Evolutionary conservation across 2,797 vertebrate species (phyloP).

Genomic region (Acomys russatus): DNA sequence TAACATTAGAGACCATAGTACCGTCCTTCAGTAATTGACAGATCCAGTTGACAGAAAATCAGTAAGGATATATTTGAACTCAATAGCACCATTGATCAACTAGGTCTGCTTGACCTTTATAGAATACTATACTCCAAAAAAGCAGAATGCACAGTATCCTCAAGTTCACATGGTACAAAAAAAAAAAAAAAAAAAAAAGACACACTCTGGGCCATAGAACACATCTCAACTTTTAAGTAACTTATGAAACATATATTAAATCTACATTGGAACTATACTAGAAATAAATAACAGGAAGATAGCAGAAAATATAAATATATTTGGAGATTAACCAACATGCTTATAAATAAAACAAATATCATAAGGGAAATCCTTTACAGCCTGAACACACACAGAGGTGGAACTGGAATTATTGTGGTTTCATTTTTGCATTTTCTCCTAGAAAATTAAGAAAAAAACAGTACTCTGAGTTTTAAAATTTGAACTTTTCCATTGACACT

Average conservation of each 20-base stretch:
- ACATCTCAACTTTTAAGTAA: constrained; percentile 34
- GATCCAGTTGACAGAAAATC: constrained; percentile 35
- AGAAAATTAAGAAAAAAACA: not conserved
- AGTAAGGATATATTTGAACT: constrained; percentile 38
- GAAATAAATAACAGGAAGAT: not conserved
- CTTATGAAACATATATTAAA: not conserved
- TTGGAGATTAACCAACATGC: not conserved
- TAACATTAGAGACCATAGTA: not conserved
- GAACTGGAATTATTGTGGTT: not conserved
- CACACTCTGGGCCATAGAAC: not conserved
- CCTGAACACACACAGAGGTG: not conserved
- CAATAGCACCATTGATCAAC: constrained; percentile 39
- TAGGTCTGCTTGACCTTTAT: constrained; percentile 25
- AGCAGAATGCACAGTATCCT: constrained; percentile 38
- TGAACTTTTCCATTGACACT: not conserved
- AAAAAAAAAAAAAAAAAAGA: constrained; percentile 3
- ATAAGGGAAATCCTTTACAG: not conserved
- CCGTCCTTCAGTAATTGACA: constrained; percentile 6
- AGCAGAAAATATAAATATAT: not conserved
- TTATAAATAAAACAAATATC: not conserved
- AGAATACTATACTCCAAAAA: constrained; percentile 4
- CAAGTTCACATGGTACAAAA: not conserved
- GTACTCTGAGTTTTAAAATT: constrained; percentile 2
- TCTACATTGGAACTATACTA: not conserved
- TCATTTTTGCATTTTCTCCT: not conserved